These are phyloP conservation scores for Eupeodes luniger DNA, from an alignment of 2,888 invertebrate species.

Conservation along the genomic window DNA sequence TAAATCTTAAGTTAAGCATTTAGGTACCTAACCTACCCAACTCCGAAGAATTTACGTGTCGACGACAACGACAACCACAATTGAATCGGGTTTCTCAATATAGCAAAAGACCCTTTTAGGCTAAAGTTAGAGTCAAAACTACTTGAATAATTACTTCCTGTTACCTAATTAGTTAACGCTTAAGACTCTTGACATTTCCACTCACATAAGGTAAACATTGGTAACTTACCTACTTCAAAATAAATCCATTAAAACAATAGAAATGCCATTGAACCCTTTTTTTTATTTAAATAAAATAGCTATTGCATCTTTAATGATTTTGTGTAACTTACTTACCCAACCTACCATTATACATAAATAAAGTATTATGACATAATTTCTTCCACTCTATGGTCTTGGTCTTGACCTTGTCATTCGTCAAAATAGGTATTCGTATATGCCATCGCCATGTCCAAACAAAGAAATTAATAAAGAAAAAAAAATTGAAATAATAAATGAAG, in stretches of 20 bases:
- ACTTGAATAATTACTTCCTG: too few relatives aligned
- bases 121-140: too few relatives aligned
- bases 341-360: neutral
- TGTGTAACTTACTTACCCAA: neutral
- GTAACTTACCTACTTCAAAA: too few relatives aligned
- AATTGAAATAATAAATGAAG: slow-evolving; percentile 60
- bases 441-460: slow-evolving; percentile 60
- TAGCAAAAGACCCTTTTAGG: too few relatives aligned
- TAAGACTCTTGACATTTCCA: too few relatives aligned
- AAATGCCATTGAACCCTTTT: slow-evolving; percentile 23
- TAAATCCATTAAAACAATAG: neutral
- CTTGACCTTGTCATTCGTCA: slow-evolving; percentile 75
- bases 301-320: neutral
- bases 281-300: neutral
- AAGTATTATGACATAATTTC: slow-evolving; percentile 48
- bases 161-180: too few relatives aligned
- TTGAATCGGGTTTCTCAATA: too few relatives aligned
- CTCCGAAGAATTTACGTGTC: too few relatives aligned
- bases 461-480: slow-evolving; percentile 68
- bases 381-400: slow-evolving; percentile 56
- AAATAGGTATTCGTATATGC: slow-evolving; percentile 36
- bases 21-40: too few relatives aligned
- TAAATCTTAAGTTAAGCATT: too few relatives aligned
- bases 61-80: too few relatives aligned
- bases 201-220: too few relatives aligned